phyloP scores from a whole-genome alignment of 2,888 invertebrate genomes.

The Hydrotaea cyrtoneurina region DNA sequence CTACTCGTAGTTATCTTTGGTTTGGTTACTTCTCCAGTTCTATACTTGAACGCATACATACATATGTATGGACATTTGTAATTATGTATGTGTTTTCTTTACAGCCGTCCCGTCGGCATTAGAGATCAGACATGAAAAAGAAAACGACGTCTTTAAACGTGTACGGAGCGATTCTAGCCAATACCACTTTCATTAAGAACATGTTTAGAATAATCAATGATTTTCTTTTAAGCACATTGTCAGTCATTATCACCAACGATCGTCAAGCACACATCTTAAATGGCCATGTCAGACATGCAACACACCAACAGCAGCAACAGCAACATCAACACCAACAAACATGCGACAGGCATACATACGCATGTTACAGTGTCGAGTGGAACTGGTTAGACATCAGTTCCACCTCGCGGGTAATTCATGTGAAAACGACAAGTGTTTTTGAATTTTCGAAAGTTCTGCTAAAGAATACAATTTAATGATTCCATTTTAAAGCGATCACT shows the following conservation, averaged over 20 bases:
- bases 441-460: constrained; percentile 41
- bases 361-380: background rate
- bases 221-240: constrained; percentile 45
- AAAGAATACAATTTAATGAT: constrained; percentile 1
- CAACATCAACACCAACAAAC: background rate
- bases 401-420: constrained; percentile 12
- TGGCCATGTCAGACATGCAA: constrained; percentile 18
- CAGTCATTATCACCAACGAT: constrained; percentile 26
- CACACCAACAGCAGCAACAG: no score
- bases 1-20: background rate
- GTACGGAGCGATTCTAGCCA: constrained; percentile 47
- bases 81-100: background rate
- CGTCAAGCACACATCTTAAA: background rate
- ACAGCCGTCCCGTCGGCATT: background rate
- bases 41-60: background rate
- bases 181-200: constrained; percentile 68
- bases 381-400: background rate
- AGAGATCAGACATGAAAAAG: constrained; percentile 5
- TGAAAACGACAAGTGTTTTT: constrained; percentile 44
- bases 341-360: background rate
- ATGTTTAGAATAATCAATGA: constrained; percentile 63
- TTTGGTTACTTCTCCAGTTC: background rate
- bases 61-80: background rate
- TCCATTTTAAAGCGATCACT: background rate
- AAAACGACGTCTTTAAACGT: background rate